A percentile compares a stretch with the other conserved stretches of the same genome.
These are phyloP conservation scores for Listronotus oregonensis DNA, from an alignment of 1,140 invertebrate species.

Conservation along the genomic window DNA sequence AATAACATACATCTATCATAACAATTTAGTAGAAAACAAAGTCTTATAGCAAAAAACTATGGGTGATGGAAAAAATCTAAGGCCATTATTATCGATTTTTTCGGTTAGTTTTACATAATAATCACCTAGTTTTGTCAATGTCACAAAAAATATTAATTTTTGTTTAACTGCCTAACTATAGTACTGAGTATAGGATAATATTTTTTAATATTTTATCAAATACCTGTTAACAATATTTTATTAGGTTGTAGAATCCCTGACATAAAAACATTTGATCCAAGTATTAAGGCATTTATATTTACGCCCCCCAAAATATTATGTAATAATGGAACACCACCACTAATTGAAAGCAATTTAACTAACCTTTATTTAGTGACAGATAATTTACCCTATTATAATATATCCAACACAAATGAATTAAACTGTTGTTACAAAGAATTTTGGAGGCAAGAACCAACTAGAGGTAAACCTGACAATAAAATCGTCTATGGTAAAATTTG, in stretches of 20 bases:
- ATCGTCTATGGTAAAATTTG: conserved; percentile 55
- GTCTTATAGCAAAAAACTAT: too few relatives aligned
- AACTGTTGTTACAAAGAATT: conserved; percentile 70
- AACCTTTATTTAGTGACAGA: conserved; percentile 62
- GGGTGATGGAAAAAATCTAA: too few relatives aligned
- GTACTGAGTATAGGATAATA: too few relatives aligned
- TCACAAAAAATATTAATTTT: too few relatives aligned
- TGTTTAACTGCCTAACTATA: too few relatives aligned
- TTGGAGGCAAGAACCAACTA: conserved; percentile 59
- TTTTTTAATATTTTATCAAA: too few relatives aligned
- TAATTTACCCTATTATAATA: conserved; percentile 56
- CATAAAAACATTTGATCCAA: conserved; percentile 71
- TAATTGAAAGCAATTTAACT: conserved; percentile 66
- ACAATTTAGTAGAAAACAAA: too few relatives aligned
- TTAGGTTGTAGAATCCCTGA: conserved; percentile 78
- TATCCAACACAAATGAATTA: conserved; percentile 55
- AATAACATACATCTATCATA: too few relatives aligned
- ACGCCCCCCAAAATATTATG: conserved; percentile 53
- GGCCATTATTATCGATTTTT: too few relatives aligned
- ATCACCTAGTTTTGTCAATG: too few relatives aligned
- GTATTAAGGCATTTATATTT: conserved; percentile 59
- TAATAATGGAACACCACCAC: conserved; percentile 59
- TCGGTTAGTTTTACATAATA: too few relatives aligned
- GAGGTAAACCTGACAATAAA: conserved; percentile 55
- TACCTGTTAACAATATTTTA: too few relatives aligned